Percentiles rank a stretch among this genome's conserved stretches.
Conservation (phyloP, 1,140 invertebrate genomes). For the Drosophila pruinosa region DNA sequence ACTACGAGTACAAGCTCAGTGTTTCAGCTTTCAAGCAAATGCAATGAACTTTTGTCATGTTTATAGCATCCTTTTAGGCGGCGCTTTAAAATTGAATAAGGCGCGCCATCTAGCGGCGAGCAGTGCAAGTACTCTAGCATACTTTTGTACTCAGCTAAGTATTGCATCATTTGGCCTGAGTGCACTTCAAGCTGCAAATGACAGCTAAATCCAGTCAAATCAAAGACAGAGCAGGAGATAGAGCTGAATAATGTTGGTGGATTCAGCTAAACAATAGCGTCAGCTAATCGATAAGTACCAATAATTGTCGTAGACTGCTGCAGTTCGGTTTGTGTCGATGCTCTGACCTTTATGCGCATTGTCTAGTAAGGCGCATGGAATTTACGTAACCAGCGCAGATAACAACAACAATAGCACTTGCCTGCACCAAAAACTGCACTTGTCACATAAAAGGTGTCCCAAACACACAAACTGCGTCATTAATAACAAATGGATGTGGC, state of each 20-base stretch:
- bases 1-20: no score
- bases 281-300: constrained; percentile 49
- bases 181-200: constrained; percentile 31
- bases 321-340: background rate
- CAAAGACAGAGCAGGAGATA: background rate
- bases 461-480: background rate
- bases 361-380: background rate
- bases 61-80: constrained; percentile 50
- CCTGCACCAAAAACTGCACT: constrained; percentile 3
- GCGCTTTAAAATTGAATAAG: constrained; percentile 22
- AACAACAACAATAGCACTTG: background rate
- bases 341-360: constrained; percentile 29
- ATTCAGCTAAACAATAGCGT: constrained; percentile 37
- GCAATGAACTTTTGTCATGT: constrained; percentile 31
- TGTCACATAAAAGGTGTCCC: background rate
- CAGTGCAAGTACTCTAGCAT: constrained; percentile 2
- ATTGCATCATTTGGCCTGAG: constrained; percentile 46
- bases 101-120: background rate
- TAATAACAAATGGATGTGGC: background rate
- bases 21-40: background rate
- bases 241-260: background rate
- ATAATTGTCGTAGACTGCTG: constrained; percentile 13
- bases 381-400: constrained; percentile 21
- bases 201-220: constrained; percentile 32
- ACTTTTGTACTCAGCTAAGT: constrained; percentile 31